These are phyloP conservation scores for Tauraco hartlaubi DNA, from an alignment of 2,797 vertebrate genomes.

Conservation along the genomic window DNA sequence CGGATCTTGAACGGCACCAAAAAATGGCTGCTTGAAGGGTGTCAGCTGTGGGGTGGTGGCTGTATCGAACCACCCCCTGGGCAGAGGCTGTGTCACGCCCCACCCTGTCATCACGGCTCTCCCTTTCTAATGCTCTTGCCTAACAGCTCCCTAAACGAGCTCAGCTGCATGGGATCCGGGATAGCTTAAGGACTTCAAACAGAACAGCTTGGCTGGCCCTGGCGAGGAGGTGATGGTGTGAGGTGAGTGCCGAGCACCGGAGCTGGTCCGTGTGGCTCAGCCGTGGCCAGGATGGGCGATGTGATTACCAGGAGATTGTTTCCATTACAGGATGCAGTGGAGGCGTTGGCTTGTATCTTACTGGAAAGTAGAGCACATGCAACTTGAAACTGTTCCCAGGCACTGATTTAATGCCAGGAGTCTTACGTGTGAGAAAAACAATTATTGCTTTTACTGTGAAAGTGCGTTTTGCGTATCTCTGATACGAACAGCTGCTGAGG, in stretches of 20 bases:
- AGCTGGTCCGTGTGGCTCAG: neutral
- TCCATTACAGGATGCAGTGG: neutral
- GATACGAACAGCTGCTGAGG: neutral
- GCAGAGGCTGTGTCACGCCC: neutral
- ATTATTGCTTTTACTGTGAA: neutral
- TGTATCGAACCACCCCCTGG: neutral
- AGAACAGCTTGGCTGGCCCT: neutral
- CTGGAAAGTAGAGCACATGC: neutral
- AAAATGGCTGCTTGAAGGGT: neutral
- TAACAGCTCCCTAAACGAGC: neutral
- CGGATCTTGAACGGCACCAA: neutral
- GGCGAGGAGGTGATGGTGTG: neutral
- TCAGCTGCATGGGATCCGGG: neutral
- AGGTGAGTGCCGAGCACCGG: neutral
- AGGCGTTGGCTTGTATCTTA: neutral
- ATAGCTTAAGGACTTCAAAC: neutral
- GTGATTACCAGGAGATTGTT: neutral
- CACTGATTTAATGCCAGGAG: neutral
- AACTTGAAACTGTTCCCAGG: neutral
- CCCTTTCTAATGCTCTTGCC: neutral
- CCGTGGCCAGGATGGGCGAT: neutral
- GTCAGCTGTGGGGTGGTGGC: neutral
- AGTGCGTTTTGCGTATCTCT: neutral
- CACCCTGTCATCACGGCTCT: neutral
- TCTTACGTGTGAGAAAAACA: neutral